These are phyloP conservation scores for Pseudanteris insignis DNA, from an alignment of 2,888 invertebrate genomes.

Conservation along the genomic window DNA sequence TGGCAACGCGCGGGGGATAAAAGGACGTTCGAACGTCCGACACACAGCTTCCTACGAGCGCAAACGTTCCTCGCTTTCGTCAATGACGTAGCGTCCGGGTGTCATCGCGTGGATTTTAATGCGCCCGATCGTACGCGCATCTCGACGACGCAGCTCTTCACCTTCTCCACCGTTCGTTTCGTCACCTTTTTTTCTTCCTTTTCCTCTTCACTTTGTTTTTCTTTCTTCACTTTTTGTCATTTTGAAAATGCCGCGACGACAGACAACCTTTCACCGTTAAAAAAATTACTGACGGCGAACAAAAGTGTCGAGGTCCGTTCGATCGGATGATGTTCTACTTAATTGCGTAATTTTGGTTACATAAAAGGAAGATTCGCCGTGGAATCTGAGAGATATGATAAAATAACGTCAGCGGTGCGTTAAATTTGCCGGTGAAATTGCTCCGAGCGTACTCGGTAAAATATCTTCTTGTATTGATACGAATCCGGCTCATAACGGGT, in stretches of 20 bases:
- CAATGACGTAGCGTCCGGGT: too few species aligned
- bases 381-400: slow-evolving; percentile 21
- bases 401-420: too few species aligned
- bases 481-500: too few species aligned
- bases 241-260: too few species aligned
- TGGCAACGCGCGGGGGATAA: neutral
- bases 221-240: neutral
- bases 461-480: too few species aligned
- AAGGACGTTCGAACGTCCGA: slow-evolving; percentile 1
- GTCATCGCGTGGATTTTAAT: too few species aligned
- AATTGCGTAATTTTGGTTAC: slow-evolving; percentile 29
- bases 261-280: slow-evolving; percentile 25
- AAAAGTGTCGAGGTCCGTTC: slow-evolving; percentile 20
- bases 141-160: too few species aligned
- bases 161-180: neutral
- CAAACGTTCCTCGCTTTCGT: too few species aligned
- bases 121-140: too few species aligned
- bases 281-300: slow-evolving; percentile 21
- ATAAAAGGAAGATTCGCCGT: slow-evolving; percentile 29
- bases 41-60: slow-evolving; percentile 11
- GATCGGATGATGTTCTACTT: slow-evolving; percentile 12
- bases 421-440: too few species aligned
- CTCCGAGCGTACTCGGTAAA: too few species aligned
- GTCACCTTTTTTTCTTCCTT: neutral
- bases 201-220: too few species aligned